A percentile compares a stretch with the other conserved stretches of the same genome.
These are phyloP conservation scores for Lamproptera curius DNA, from an alignment of 2,888 invertebrate genomes.

Conservation along the genomic window DNA sequence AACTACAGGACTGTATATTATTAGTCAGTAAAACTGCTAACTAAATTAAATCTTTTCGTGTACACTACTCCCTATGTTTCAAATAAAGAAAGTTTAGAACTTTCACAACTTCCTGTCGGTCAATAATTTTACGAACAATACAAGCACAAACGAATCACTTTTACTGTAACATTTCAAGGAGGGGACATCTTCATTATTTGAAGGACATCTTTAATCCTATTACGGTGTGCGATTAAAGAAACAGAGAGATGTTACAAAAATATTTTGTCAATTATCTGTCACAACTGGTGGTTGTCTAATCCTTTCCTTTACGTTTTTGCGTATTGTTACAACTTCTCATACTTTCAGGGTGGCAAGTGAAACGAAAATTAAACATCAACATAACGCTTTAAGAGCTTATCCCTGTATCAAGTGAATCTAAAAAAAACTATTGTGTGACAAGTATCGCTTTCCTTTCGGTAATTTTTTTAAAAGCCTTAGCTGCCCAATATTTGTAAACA, in stretches of 20 bases:
- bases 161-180: slow-evolving; percentile 1
- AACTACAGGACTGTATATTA: no score
- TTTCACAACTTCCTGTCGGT: slow-evolving; percentile 10
- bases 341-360: slow-evolving; percentile 41
- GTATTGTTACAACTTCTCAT: slow-evolving; percentile 49
- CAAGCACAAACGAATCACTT: slow-evolving; percentile 1
- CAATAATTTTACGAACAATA: slow-evolving; percentile 2
- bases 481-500: slow-evolving; percentile 8
- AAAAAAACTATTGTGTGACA: slow-evolving; percentile 33
- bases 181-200: slow-evolving; percentile 29
- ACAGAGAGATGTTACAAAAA: slow-evolving; percentile 45
- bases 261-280: slow-evolving; percentile 70
- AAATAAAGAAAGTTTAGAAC: slow-evolving; percentile 6
- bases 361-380: slow-evolving; percentile 63
- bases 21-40: no score
- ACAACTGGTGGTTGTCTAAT: slow-evolving; percentile 65
- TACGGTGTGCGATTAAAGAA: slow-evolving; percentile 44
- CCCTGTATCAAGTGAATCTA: slow-evolving; percentile 29
- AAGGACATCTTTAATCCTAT: slow-evolving; percentile 43
- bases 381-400: slow-evolving; percentile 50
- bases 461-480: slow-evolving; percentile 3
- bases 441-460: slow-evolving; percentile 38
- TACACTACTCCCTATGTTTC: background rate
- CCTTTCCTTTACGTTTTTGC: slow-evolving; percentile 36
- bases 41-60: no score